Conservation (phyloP, 2,113 vertebrate species). For the Prionailurus bengalensis region DNA sequence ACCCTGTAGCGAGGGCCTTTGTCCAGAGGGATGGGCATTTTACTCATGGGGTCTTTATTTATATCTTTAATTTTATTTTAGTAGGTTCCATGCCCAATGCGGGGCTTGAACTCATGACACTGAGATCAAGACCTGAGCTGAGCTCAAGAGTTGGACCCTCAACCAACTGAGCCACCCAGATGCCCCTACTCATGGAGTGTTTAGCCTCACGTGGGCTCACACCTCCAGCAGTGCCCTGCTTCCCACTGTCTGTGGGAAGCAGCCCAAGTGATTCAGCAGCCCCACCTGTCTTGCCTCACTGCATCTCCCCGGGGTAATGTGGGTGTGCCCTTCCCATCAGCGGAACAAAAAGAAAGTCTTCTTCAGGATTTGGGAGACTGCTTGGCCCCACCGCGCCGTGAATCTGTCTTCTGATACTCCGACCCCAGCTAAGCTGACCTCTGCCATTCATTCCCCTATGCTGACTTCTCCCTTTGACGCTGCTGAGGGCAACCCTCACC, state of each 20-base stretch:
- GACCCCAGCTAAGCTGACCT: not conserved
- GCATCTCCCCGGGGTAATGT: not conserved
- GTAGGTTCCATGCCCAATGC: no score
- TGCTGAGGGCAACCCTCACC: not conserved
- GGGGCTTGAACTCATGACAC: no score
- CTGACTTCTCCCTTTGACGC: not conserved
- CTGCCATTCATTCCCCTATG: not conserved
- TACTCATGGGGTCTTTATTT: not conserved
- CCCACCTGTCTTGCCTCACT: not conserved
- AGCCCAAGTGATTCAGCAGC: constrained; percentile 46
- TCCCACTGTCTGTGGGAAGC: not conserved
- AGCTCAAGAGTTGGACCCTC: no score
- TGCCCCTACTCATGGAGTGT: not conserved
- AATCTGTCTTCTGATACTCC: not conserved
- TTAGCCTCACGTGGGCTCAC: not conserved
- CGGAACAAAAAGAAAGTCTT: not conserved
- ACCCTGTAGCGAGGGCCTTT: not conserved
- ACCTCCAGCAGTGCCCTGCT: not conserved
- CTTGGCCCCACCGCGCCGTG: no score
- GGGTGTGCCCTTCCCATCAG: not conserved
- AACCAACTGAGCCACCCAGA: no score
- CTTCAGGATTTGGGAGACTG: not conserved
- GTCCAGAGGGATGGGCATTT: not conserved
- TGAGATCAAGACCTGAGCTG: no score
- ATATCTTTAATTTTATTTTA: no score